Conservation (phyloP, 1,140 invertebrate genomes). For the Homalodisca vitripennis region DNA sequence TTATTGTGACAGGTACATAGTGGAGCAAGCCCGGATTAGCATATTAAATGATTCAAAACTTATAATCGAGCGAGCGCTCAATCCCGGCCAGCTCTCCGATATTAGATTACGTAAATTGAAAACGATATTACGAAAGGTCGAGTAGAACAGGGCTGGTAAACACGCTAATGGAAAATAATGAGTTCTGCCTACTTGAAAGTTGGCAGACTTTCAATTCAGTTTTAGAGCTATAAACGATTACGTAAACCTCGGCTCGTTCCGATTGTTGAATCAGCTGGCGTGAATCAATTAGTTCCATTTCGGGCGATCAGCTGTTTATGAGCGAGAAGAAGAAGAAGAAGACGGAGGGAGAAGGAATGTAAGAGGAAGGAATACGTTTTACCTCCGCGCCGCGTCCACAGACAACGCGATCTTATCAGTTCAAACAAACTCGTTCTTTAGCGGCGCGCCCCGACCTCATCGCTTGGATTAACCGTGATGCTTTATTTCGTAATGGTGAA, state of each 20-base stretch:
- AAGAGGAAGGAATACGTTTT: neutral
- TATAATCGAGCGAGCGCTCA: neutral
- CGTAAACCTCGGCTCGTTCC: neutral
- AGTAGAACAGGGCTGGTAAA: neutral
- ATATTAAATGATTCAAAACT: constrained; percentile 23
- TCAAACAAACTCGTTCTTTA: too few species aligned
- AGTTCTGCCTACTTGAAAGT: constrained; percentile 16
- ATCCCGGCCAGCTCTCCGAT: neutral
- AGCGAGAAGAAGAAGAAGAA: constrained; percentile 9
- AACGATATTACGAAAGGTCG: constrained; percentile 21
- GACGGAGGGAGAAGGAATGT: too few species aligned
- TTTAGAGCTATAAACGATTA: constrained; percentile 5
- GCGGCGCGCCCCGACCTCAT: too few species aligned
- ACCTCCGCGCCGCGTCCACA: neutral
- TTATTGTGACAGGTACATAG: constrained; percentile 17
- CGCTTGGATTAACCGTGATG: too few species aligned
- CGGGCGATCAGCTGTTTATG: constrained; percentile 13
- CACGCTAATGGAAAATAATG: constrained; percentile 25
- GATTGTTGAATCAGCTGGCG: neutral
- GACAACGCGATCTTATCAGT: neutral
- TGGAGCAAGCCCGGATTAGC: constrained; percentile 12
- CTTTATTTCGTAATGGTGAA: too few species aligned
- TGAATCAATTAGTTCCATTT: constrained; percentile 19
- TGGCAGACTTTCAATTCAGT: constrained; percentile 4
- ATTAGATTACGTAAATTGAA: constrained; percentile 24